A percentile compares a stretch with the other conserved stretches of the same genome.
Evolutionary conservation across 2,113 vertebrate species (phyloP).

Genomic region (Jacana jacana): DNA sequence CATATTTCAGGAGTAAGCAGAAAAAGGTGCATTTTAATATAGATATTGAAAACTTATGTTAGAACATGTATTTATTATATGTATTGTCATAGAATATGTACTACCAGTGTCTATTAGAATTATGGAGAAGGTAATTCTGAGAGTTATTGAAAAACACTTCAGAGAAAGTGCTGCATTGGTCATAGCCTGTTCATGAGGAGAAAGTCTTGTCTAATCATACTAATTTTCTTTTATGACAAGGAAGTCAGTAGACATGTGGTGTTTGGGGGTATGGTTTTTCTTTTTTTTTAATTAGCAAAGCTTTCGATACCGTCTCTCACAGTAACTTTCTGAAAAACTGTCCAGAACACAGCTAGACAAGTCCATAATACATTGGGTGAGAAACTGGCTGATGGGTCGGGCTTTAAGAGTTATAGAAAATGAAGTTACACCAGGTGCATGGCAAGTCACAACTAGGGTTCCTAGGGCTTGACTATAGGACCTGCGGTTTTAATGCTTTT

Average conservation of each 20-base stretch:
- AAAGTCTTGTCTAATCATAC: not conserved
- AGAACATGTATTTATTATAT: not conserved
- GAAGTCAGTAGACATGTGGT: no score
- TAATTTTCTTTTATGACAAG: not conserved
- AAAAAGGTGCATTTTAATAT: not conserved
- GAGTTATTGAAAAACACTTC: not conserved
- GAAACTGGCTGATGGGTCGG: fast-evolving
- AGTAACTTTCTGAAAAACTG: not conserved
- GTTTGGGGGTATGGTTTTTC: not conserved
- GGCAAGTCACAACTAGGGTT: not conserved
- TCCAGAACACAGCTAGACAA: not conserved
- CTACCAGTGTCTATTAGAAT: not conserved
- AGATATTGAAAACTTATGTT: not conserved
- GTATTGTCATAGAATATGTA: not conserved
- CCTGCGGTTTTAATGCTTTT: not conserved
- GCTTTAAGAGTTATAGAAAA: not conserved
- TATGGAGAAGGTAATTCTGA: not conserved
- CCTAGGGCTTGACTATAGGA: not conserved
- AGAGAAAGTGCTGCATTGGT: not conserved
- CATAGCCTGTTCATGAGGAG: not conserved
- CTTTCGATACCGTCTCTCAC: not conserved
- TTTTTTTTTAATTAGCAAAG: not conserved
- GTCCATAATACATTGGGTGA: not conserved
- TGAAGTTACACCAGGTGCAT: not conserved
- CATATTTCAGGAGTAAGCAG: not conserved